Evolutionary conservation across 2,113 vertebrate genomes (phyloP).

Genomic region (Meleagris gallopavo): DNA sequence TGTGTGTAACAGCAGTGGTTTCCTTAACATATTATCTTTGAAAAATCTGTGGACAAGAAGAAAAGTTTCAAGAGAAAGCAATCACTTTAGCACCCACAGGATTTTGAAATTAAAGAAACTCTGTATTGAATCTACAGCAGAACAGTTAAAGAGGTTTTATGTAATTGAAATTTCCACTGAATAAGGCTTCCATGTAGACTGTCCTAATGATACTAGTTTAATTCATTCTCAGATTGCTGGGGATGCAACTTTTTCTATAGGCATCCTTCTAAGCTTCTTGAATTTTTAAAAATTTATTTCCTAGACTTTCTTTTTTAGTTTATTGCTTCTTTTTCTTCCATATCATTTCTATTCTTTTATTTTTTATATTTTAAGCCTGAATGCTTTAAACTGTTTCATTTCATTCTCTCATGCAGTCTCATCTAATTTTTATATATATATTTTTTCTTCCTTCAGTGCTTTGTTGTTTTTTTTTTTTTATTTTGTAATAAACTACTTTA

Average conservation of each 20-base stretch:
- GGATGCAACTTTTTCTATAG: constrained; percentile 5
- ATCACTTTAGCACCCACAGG: constrained; percentile 48
- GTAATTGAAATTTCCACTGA: constrained; percentile 57
- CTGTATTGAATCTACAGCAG: constrained; percentile 16
- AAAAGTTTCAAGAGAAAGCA: constrained; percentile 41
- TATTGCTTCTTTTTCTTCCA: background rate
- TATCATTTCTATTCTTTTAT: background rate
- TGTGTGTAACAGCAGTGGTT: constrained; percentile 14
- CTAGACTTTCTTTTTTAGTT: background rate
- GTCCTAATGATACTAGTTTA: constrained; percentile 10
- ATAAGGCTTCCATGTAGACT: constrained; percentile 5
- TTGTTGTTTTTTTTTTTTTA: background rate
- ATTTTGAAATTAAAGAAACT: constrained; percentile 46
- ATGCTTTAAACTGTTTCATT: background rate
- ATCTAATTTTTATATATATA: background rate
- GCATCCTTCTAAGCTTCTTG: background rate
- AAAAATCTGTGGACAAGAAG: constrained; percentile 55
- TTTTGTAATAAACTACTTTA: background rate
- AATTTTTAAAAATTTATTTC: background rate
- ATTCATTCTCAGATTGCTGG: constrained; percentile 15
- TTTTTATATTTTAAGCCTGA: background rate
- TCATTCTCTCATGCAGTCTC: background rate
- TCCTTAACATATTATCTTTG: constrained; percentile 19
- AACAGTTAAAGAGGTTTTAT: constrained; percentile 33
- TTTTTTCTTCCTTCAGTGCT: background rate